These are phyloP conservation scores for Larimichthys crocea DNA, from an alignment of 2,113 vertebrate genomes.

Conservation along the genomic window DNA sequence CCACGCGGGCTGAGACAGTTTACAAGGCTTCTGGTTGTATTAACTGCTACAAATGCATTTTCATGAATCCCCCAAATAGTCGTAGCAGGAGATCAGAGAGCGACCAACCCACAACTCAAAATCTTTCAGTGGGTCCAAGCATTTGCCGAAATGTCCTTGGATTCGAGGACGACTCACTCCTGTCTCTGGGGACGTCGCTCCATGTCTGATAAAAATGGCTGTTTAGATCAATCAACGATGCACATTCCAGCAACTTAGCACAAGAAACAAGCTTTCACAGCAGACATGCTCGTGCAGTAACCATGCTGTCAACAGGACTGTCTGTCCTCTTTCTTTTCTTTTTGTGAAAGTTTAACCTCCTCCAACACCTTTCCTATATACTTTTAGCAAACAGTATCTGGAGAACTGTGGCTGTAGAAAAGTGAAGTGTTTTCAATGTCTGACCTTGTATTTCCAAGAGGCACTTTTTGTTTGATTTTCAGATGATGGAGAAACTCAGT, in stretches of 20 bases:
- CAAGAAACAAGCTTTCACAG: slow-evolving; percentile 21
- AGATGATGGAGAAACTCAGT: slow-evolving; percentile 1
- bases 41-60: background rate
- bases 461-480: slow-evolving; percentile 55
- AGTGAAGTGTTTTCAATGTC: background rate
- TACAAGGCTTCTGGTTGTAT: slow-evolving; percentile 4
- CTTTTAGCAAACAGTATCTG: background rate
- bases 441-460: slow-evolving; percentile 32
- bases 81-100: background rate
- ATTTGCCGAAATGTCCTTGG: background rate
- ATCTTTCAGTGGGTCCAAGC: background rate
- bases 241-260: background rate
- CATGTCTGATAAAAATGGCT: slow-evolving; percentile 1
- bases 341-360: background rate
- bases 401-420: background rate
- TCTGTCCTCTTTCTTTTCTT: slow-evolving; percentile 1
- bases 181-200: background rate
- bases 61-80: background rate
- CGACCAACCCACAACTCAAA: background rate
- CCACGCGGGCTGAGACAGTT: background rate
- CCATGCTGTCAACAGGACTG: background rate
- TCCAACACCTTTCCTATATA: background rate
- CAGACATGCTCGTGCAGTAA: slow-evolving; percentile 6
- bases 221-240: slow-evolving; percentile 1
- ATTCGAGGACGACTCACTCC: rapidly evolving